phyloP scores from a whole-genome alignment of 2,888 invertebrate species.

The Torymus auratus region DNA sequence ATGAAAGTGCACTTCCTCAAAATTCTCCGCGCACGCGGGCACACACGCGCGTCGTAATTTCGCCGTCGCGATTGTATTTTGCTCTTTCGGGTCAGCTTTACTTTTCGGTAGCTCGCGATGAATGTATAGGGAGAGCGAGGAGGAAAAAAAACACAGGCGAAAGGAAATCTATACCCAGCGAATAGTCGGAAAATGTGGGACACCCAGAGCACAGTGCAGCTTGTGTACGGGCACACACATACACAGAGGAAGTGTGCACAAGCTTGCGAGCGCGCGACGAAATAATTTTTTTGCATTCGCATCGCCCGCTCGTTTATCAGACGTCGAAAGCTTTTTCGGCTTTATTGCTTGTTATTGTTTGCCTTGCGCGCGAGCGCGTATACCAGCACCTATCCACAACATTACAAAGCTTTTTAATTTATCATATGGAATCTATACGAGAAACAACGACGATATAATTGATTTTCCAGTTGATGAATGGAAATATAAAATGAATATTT shows the following conservation, averaged over 20 bases:
- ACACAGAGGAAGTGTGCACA: neutral
- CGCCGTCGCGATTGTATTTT: constrained; percentile 3
- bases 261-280: neutral
- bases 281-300: constrained; percentile 24
- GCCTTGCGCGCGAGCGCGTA: neutral
- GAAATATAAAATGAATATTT: constrained; percentile 1
- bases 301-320: constrained; percentile 27
- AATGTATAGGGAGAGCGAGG: neutral
- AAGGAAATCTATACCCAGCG: neutral
- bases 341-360: constrained; percentile 49
- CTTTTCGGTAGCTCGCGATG: neutral
- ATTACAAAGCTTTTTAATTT: constrained; percentile 35
- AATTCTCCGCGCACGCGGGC: constrained; percentile 15
- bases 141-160: constrained; percentile 5
- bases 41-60: neutral
- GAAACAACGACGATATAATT: constrained; percentile 22
- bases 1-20: constrained; percentile 25
- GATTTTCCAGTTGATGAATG: constrained; percentile 36
- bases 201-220: no score
- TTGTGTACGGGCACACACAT: no score
- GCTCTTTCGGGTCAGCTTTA: neutral
- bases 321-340: constrained; percentile 33
- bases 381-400: neutral
- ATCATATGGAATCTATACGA: constrained; percentile 1
- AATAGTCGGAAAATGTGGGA: constrained; percentile 17